Base-by-base conservation (phyloP, 2,113 vertebrate genomes). In the Psilopsiagon aurifrons region DNA sequence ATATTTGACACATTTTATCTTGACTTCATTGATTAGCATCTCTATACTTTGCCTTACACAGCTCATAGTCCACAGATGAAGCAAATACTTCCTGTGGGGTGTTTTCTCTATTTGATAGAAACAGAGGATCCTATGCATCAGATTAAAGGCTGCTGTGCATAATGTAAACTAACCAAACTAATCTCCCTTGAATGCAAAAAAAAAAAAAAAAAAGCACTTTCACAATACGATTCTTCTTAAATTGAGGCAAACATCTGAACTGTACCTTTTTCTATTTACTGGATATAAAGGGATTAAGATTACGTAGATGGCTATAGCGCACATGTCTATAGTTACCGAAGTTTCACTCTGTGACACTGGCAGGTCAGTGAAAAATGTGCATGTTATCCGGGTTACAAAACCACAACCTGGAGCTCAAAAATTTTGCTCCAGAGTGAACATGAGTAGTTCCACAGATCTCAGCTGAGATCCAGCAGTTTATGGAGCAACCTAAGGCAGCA, bases 381-480 rank as follows among this genome's bases (percentile, higher is more conserved):
- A 0, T 8, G 4, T 17, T 74, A 70, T 49, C 24, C 2, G 0
- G 9, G 4, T 3, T 67, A 46, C 2, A 17, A 86, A 91, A 63
- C 23, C 64, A 71, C 16, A 71, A 78, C 9, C 8, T 55, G 43
- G 17, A 84, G 70, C 7, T 28, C 17, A 31, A 25, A 23, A 80
- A 44, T 23, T 55, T 66, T 43, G 3, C 19, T 82, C 5, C 17
- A 46, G 20, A n/a, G 5, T 22, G 9, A 90, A 66, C 3, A 12
- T 13, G 25, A 9, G 59, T n/a, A 84, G 9, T 41, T 80, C 29
- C 51, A 24, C 2, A 73, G 29, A 17, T 3, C 44, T 60, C 18
- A 66, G 27, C 0, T 67, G 22, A 10, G 25, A 64, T 22, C 7
- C 39, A 54, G 1, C 4, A 16, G 23, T 25, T 74, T 55, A 46